These are phyloP conservation scores for Euura saliciscinereae DNA, from an alignment of 1,140 invertebrate species.

Conservation along the genomic window DNA sequence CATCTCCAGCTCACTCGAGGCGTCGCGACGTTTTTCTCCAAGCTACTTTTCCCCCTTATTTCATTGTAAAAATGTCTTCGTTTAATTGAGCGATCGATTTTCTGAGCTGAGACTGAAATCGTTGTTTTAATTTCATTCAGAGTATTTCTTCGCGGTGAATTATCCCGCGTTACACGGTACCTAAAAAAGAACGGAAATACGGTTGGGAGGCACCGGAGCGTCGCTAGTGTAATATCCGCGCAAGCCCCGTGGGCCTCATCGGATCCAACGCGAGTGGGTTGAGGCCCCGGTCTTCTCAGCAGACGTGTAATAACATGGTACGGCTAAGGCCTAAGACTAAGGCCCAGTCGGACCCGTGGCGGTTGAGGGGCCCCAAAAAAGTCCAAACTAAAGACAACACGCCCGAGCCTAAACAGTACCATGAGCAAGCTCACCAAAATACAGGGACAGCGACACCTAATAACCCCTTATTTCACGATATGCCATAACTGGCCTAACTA, in stretches of 20 bases:
- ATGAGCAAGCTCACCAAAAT: constrained; percentile 29
- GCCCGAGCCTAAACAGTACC: constrained; percentile 23
- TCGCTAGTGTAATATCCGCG: background rate
- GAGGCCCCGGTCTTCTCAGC: constrained; percentile 23
- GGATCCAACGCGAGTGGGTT: background rate
- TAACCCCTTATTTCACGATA: constrained; percentile 46
- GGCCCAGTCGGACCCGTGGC: constrained; percentile 26
- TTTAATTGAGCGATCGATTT: too few species aligned
- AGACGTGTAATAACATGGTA: constrained; percentile 50
- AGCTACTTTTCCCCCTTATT: too few species aligned
- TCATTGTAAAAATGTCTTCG: too few species aligned
- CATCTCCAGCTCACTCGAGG: background rate
- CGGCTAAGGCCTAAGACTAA: constrained; percentile 14
- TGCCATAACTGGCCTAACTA: constrained; percentile 46
- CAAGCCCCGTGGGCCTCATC: background rate
- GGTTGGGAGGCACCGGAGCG: constrained; percentile 2
- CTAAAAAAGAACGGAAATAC: too few species aligned
- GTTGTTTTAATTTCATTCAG: too few species aligned
- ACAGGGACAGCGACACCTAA: constrained; percentile 47
- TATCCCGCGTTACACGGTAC: too few species aligned
- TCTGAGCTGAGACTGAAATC: too few species aligned
- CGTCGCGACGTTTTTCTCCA: constrained; percentile 5
- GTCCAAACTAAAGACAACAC: constrained; percentile 36
- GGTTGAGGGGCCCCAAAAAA: constrained; percentile 35
- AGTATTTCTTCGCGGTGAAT: too few species aligned